phyloP scores from a whole-genome alignment of 2,797 vertebrate genomes.

The Oreochromis mossambicus region DNA sequence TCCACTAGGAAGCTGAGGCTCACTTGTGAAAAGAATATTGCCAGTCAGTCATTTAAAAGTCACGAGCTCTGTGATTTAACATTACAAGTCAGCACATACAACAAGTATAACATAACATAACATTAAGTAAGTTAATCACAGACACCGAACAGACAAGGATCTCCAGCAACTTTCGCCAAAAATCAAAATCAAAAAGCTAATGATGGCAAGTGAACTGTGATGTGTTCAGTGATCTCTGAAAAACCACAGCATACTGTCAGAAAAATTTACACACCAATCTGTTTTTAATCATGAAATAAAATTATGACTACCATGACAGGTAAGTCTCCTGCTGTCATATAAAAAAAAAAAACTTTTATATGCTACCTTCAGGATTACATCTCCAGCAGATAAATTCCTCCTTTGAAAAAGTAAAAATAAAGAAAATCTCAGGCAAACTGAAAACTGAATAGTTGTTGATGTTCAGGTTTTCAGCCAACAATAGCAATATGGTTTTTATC shows the following conservation, averaged over 20 bases:
- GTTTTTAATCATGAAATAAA: not conserved
- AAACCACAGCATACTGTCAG: not conserved
- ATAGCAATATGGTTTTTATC: conserved; percentile 38
- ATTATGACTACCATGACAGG: not conserved
- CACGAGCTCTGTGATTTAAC: not conserved
- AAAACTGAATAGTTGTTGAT: not conserved
- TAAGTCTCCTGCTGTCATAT: not conserved
- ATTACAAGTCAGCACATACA: not conserved
- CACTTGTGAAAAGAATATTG: not conserved
- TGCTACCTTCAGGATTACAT: not conserved
- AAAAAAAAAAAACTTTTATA: not conserved
- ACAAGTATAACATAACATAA: not conserved
- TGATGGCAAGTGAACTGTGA: not conserved
- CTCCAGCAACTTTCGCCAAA: not conserved
- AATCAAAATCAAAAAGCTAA: not conserved
- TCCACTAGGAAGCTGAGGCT: not conserved
- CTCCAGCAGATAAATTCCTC: not conserved
- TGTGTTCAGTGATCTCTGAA: not conserved
- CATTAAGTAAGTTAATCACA: not conserved
- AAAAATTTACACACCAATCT: not conserved
- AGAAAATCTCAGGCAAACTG: not conserved
- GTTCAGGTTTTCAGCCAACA: conserved; percentile 18
- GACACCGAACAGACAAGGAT: not conserved
- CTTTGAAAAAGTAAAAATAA: not conserved
- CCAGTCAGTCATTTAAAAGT: not conserved